Evolutionary conservation across 2,797 vertebrate genomes (phyloP).

Genomic region (Typhlichthys subterraneus): DNA sequence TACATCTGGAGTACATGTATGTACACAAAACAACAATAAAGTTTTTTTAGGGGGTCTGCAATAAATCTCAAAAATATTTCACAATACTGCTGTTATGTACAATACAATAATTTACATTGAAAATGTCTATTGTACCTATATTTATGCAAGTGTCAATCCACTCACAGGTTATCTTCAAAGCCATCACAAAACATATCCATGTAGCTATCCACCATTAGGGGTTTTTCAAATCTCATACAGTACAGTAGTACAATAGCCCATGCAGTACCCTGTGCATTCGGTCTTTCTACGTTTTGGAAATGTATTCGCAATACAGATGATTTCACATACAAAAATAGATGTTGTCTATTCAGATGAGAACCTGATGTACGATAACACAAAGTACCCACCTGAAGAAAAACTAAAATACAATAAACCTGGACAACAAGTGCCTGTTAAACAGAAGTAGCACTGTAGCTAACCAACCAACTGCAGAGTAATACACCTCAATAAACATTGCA

Average conservation of each 20-base stretch:
- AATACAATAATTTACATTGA: slow-evolving; percentile 80
- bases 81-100: slow-evolving; percentile 80
- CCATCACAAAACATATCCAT: slow-evolving; percentile 53
- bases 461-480: slow-evolving; percentile 26
- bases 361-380: slow-evolving; percentile 77
- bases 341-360: slow-evolving; percentile 77
- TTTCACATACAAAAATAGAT: slow-evolving; percentile 80
- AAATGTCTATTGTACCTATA: slow-evolving; percentile 76
- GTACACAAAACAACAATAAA: slow-evolving; percentile 86
- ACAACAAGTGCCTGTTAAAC: slow-evolving; percentile 62
- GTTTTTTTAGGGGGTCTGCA: slow-evolving; percentile 70
- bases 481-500: slow-evolving; percentile 35
- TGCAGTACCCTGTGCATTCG: slow-evolving; percentile 50
- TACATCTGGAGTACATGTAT: slow-evolving; percentile 81
- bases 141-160: slow-evolving; percentile 62
- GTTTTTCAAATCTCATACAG: slow-evolving; percentile 44
- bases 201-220: slow-evolving; percentile 48
- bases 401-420: slow-evolving; percentile 34
- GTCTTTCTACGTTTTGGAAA: slow-evolving; percentile 60
- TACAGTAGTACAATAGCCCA: slow-evolving; percentile 53
- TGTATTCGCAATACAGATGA: slow-evolving; percentile 73
- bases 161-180: slow-evolving; percentile 45
- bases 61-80: slow-evolving; percentile 81
- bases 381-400: slow-evolving; percentile 67
- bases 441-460: slow-evolving; percentile 62